These are phyloP conservation scores for Sylvia atricapilla DNA, from an alignment of 2,113 vertebrate genomes.

Conservation along the genomic window DNA sequence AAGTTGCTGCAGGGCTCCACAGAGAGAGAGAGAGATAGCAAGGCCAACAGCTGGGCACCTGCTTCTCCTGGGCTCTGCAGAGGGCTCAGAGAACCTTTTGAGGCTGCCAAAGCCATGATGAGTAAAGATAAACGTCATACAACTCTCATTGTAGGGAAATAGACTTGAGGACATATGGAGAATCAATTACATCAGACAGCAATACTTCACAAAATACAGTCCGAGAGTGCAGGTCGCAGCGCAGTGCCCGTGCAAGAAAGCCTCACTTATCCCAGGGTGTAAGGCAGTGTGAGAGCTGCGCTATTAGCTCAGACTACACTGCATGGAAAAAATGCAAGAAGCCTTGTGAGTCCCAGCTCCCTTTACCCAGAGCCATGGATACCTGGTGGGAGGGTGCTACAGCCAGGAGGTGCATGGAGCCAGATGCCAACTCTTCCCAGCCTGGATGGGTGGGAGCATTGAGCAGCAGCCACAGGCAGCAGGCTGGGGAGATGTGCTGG, in stretches of 20 bases:
- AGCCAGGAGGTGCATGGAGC: neutral
- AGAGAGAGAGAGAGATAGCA: neutral
- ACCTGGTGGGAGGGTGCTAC: accelerated
- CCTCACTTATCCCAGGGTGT: neutral
- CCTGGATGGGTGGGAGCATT: accelerated
- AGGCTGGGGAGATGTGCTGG: neutral
- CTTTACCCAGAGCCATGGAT: accelerated
- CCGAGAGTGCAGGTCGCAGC: accelerated
- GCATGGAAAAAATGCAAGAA: neutral
- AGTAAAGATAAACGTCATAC: neutral
- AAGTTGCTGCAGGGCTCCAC: accelerated
- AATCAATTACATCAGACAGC: neutral
- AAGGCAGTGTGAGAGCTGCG: neutral
- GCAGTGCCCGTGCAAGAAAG: accelerated
- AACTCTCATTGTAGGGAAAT: neutral
- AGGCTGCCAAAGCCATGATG: neutral
- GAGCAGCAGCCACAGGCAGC: neutral
- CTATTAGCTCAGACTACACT: neutral
- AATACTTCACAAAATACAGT: neutral
- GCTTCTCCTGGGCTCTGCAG: neutral
- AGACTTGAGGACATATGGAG: neutral
- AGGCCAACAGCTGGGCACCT: neutral
- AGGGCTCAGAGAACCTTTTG: neutral
- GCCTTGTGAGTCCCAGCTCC: neutral
- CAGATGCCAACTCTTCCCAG: accelerated